Conservation (phyloP, 2,113 vertebrate genomes). For the Mirza zaza region DNA sequence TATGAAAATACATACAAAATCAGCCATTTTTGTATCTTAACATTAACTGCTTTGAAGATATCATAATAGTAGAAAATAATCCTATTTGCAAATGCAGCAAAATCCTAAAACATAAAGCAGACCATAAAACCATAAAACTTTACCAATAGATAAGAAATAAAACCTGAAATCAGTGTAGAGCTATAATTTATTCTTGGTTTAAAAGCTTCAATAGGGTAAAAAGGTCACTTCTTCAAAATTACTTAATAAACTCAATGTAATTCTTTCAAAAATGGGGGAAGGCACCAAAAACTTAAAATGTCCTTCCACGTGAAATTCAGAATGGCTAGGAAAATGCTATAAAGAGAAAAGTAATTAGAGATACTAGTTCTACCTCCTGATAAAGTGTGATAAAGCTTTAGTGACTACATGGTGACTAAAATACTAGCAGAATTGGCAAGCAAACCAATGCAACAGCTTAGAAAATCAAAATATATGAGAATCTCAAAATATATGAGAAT, state of each 20-base stretch:
- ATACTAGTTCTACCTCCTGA: background rate
- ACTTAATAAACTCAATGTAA: background rate
- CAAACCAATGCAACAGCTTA: background rate
- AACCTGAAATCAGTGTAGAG: background rate
- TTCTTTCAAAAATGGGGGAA: background rate
- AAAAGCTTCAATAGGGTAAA: background rate
- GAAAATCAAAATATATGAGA: background rate
- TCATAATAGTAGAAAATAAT: background rate
- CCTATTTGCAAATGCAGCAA: conserved; percentile 1
- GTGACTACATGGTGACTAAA: background rate
- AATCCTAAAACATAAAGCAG: background rate
- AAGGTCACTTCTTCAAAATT: background rate
- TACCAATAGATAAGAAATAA: background rate
- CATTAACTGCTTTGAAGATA: background rate
- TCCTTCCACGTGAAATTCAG: background rate
- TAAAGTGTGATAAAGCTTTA: background rate
- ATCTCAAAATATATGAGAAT: background rate
- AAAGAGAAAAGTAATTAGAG: background rate
- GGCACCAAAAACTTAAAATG: background rate
- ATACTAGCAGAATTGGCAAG: background rate
- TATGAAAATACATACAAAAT: background rate
- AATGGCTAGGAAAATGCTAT: background rate
- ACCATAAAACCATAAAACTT: background rate
- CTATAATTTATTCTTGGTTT: conserved; percentile 19
- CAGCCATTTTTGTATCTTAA: background rate